Evolutionary conservation across 2,888 invertebrate genomes (phyloP).

Genomic region (Sesamia inferens): DNA sequence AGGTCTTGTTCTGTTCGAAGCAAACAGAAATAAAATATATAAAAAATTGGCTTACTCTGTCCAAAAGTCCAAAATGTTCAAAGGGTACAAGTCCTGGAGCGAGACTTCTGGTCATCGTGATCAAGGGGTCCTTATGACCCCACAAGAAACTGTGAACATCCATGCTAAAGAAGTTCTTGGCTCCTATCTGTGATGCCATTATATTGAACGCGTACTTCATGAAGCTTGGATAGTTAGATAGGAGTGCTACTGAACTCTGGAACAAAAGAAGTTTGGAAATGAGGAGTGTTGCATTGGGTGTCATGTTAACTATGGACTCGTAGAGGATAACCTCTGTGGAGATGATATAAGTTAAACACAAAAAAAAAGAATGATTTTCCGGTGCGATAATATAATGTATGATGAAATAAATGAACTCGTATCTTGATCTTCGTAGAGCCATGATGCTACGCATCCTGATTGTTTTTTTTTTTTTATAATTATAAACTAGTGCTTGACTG

Average conservation of each 20-base stretch:
- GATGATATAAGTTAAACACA: not conserved
- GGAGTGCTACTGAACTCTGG: constrained; percentile 78
- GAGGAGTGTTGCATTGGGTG: not conserved
- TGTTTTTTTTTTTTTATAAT: too few relatives aligned
- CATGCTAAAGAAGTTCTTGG: constrained; percentile 87
- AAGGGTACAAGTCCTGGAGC: constrained; percentile 92
- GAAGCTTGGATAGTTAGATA: constrained; percentile 88
- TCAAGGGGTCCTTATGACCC: constrained; percentile 60
- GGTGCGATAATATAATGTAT: too few relatives aligned
- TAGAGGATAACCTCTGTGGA: not conserved
- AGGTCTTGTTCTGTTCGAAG: too few relatives aligned
- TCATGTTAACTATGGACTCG: not conserved
- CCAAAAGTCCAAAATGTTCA: constrained; percentile 92
- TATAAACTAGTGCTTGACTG: too few relatives aligned
- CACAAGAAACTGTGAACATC: constrained; percentile 58
- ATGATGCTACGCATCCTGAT: not conserved
- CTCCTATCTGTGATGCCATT: constrained; percentile 87
- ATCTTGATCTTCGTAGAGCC: not conserved
- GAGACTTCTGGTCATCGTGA: constrained; percentile 50
- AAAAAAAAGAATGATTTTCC: not conserved
- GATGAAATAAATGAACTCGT: not conserved
- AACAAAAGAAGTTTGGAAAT: constrained; percentile 14
- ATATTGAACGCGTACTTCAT: constrained; percentile 91
- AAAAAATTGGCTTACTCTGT: constrained; percentile 88
- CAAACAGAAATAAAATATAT: not conserved